Percentiles rank a stretch among this genome's conserved stretches.
Conservation (phyloP, 1,140 invertebrate species). For the Eciton burchellii region DNA sequence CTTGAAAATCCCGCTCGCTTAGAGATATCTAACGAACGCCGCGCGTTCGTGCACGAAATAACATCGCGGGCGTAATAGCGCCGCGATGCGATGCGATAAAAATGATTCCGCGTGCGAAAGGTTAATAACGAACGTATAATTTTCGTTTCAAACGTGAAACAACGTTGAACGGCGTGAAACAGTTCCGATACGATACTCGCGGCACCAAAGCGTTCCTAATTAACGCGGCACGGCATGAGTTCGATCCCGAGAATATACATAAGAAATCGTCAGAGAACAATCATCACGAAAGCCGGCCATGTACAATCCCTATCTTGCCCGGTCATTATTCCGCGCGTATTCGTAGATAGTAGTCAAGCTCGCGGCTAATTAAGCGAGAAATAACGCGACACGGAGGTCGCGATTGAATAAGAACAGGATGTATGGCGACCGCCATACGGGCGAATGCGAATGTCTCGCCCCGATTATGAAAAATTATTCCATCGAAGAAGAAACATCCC, state of each 20-base stretch:
- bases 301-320: background rate
- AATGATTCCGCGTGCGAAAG: conserved; percentile 52
- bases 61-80: conserved; percentile 29
- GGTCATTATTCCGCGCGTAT: background rate
- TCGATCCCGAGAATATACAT: conserved; percentile 31
- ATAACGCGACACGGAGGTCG: background rate
- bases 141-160: conserved; percentile 58
- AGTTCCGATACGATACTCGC: conserved; percentile 49
- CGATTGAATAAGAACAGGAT: background rate
- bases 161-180: conserved; percentile 55
- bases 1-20: conserved; percentile 26
- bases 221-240: conserved; percentile 41
- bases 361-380: background rate
- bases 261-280: conserved; percentile 47
- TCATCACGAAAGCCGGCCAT: conserved; percentile 1
- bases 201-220: conserved; percentile 39
- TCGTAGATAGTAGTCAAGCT: background rate
- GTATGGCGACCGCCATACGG: too few species aligned
- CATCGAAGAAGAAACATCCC: background rate
- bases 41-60: conserved; percentile 49
- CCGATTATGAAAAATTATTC: background rate
- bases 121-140: conserved; percentile 49
- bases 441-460: background rate
- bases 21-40: conserved; percentile 1
- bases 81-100: conserved; percentile 33